Evolutionary conservation across 1,140 invertebrate species (phyloP).

Genomic region (Drosophila pseudoananassae): DNA sequence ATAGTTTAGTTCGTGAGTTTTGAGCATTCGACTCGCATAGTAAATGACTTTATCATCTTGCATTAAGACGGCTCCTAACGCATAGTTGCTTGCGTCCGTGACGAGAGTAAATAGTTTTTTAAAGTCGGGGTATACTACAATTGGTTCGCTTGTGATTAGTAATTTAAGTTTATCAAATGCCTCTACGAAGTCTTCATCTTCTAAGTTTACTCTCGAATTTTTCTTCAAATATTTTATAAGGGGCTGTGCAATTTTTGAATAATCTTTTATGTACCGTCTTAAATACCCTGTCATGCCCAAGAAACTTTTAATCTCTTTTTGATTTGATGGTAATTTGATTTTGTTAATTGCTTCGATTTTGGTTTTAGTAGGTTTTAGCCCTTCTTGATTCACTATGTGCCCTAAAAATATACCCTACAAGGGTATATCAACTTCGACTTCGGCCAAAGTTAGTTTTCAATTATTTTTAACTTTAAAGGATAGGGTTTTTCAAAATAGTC

Average conservation of each 20-base stretch:
- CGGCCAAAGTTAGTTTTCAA: too few relatives aligned
- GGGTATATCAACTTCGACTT: too few relatives aligned
- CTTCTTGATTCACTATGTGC: slow-evolving; percentile 11
- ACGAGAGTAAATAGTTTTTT: slow-evolving; percentile 2
- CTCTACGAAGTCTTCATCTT: slow-evolving; percentile 3
- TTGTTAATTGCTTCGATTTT: slow-evolving; percentile 26
- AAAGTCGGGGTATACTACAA: slow-evolving; percentile 1
- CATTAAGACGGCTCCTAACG: slow-evolving; percentile 3
- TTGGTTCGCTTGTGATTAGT: slow-evolving; percentile 3
- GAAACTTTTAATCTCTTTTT: slow-evolving; percentile 40
- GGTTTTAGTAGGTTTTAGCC: slow-evolving; percentile 43
- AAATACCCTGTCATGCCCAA: slow-evolving; percentile 31
- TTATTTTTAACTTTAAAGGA: too few relatives aligned
- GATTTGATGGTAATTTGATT: slow-evolving; percentile 25
- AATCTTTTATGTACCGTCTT: slow-evolving; percentile 43
- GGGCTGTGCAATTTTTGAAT: slow-evolving; percentile 26
- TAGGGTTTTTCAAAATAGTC: too few relatives aligned
- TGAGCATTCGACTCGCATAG: slow-evolving; percentile 4
- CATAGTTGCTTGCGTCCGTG: slow-evolving; percentile 1
- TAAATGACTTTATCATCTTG: slow-evolving; percentile 1
- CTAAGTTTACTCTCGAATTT: slow-evolving; percentile 25
- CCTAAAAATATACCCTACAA: too few relatives aligned
- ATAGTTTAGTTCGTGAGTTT: not conserved
- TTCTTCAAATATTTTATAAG: slow-evolving; percentile 40
- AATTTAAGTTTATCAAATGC: slow-evolving; percentile 3